Conservation (phyloP, 2,113 vertebrate species). For the Hydropotes inermis region DNA sequence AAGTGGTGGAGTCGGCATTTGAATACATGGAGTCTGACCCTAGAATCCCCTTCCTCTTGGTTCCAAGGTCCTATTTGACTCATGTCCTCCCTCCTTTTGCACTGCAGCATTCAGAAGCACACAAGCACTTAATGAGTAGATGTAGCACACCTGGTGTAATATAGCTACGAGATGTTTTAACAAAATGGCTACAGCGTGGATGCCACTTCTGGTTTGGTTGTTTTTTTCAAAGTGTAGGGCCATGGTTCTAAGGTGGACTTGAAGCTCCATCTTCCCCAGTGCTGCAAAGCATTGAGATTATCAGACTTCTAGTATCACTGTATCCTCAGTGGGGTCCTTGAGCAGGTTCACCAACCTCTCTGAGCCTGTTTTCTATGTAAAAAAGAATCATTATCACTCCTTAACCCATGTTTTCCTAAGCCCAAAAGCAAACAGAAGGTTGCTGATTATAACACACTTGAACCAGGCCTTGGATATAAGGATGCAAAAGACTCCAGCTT, state of each 20-base stretch:
- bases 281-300: background rate
- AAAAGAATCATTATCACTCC: background rate
- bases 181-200: background rate
- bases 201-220: background rate
- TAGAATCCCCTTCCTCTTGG: background rate
- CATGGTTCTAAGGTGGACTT: background rate
- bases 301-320: background rate
- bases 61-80: background rate
- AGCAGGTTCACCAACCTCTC: background rate
- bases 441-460: background rate
- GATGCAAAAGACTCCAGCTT: background rate
- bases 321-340: background rate
- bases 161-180: background rate
- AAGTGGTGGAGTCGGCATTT: background rate
- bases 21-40: background rate
- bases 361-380: background rate
- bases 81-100: background rate
- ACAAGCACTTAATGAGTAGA: background rate
- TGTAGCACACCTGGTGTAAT: background rate
- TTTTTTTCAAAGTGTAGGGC: background rate
- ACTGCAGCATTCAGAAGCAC: constrained; percentile 8
- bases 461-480: background rate
- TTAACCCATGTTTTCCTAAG: background rate
- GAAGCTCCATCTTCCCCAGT: background rate
- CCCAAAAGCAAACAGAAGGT: background rate